Evolutionary conservation across 2,888 invertebrate species (phyloP).

Genomic region (Germaria angustata): DNA sequence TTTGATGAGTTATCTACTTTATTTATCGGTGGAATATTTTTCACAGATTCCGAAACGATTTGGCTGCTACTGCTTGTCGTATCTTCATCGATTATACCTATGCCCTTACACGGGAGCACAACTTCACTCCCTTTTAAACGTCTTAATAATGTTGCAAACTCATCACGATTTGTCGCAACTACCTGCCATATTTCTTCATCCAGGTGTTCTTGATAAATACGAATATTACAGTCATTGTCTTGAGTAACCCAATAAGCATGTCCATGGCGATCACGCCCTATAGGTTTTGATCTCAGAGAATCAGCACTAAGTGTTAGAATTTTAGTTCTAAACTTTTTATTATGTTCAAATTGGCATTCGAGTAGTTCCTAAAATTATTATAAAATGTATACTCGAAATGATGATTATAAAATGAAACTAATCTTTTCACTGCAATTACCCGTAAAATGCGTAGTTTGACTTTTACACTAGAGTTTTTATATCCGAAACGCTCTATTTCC

Average conservation of each 20-base stretch:
- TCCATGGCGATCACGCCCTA: slow-evolving; percentile 95
- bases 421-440: slow-evolving; percentile 81
- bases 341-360: slow-evolving; percentile 96
- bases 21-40: slow-evolving; percentile 72
- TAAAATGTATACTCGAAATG: neutral
- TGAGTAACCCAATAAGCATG: slow-evolving; percentile 96
- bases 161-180: slow-evolving; percentile 92
- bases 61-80: slow-evolving; percentile 83
- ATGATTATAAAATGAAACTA: neutral
- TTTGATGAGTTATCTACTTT: slow-evolving; percentile 81
- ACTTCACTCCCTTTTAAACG: slow-evolving; percentile 87
- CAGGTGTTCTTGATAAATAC: slow-evolving; percentile 96
- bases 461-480: slow-evolving; percentile 92
- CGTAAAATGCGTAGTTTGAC: slow-evolving; percentile 94
- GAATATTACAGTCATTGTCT: slow-evolving; percentile 92
- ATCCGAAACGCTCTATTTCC: slow-evolving; percentile 97
- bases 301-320: slow-evolving; percentile 89
- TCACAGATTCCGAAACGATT: slow-evolving; percentile 62
- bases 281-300: slow-evolving; percentile 91
- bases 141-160: slow-evolving; percentile 88
- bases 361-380: slow-evolving; percentile 85
- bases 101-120: slow-evolving; percentile 81
- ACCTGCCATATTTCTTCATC: slow-evolving; percentile 98
- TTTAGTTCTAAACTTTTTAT: slow-evolving; percentile 94
- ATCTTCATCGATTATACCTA: slow-evolving; percentile 84